Base-by-base conservation (phyloP, 2,888 invertebrate genomes). In the Dromius quadrimaculatus region DNA sequence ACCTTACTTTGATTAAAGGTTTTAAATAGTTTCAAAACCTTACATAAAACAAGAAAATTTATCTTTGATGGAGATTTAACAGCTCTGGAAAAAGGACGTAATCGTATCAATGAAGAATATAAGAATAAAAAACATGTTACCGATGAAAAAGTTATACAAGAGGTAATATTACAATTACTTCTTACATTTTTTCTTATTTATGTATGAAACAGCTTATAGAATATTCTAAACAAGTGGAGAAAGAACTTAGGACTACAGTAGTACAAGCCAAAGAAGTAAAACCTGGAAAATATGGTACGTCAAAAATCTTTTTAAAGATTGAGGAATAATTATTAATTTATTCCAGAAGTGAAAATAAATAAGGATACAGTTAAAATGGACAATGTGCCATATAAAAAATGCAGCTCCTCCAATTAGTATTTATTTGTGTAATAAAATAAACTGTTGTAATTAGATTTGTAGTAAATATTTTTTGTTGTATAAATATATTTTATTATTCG, bases 91-190 rank as follows among this genome's bases (percentile, higher is more conserved):
- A 89, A 87, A 73, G 87, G 88, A 1, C 85, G 93, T 76, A 75
- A 83, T n/a, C 89, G 88, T 83, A 92, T 94, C 71, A 93, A 94
- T 81, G 87, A 89, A 59, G 90, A 90, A 77, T 94, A 88, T 81
- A 85, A 81, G 73, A 91, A 91, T 80, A 87, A 91, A 79, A 89
- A 87, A 78, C 77, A 85, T 77, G 84, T 91, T 15, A 82, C 82
- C 2, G 87, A 92, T 77, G 79, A 81, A 71, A 83, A 82, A 9
- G 83, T 88, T 73, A 89, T 94, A 70, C 81, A 84, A 78, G 88
- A 91, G 82, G 91, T 92, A 84, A 80, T 61, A 50, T 23, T 62
- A 32, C 36, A 68, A 47, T 63, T 34, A 41, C 22, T 11, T n/a
- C 54, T 19, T 22, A 65, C 68, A 65, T 54, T 64, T 68, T 23